Percentiles rank a stretch among this genome's conserved stretches.
Conservation (phyloP, 37 sponge, comb jelly and placozoan genomes). For the Geodia barretti region DNA sequence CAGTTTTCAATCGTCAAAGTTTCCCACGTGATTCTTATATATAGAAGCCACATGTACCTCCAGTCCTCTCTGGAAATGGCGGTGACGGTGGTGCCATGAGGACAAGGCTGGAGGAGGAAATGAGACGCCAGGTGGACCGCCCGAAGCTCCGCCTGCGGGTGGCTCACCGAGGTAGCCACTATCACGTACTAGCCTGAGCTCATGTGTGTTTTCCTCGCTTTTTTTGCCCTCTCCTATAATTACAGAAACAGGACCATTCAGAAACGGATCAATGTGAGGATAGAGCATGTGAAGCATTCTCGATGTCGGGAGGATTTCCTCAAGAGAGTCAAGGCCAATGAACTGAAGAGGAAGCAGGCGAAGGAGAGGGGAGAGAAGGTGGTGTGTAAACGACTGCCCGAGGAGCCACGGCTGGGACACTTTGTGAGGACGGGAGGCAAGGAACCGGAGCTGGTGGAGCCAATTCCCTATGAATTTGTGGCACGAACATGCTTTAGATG, state of each 20-base stretch:
- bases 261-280: constrained; percentile 91
- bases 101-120: no score
- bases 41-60: no score
- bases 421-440: constrained; percentile 81
- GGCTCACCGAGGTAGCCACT: not conserved
- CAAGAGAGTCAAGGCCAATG: constrained; percentile 90
- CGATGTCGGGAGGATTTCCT: constrained; percentile 96
- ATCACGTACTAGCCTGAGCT: not conserved
- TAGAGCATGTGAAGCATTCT: constrained; percentile 94
- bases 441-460: constrained; percentile 75
- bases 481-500: no score
- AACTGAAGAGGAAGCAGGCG: constrained; percentile 71
- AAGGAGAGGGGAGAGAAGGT: constrained; percentile 75
- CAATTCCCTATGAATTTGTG: constrained; percentile 92
- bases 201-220: no score
- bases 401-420: constrained; percentile 69
- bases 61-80: no score
- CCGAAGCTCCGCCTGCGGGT: not conserved
- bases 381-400: constrained; percentile 53
- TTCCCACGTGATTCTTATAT: no score
- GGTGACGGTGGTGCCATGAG: no score
- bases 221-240: no score
- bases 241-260: constrained; percentile 78
- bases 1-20: no score
- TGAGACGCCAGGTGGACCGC: no score